Conservation (phyloP, 2,113 vertebrate genomes). For the Heterochromis multidens region DNA sequence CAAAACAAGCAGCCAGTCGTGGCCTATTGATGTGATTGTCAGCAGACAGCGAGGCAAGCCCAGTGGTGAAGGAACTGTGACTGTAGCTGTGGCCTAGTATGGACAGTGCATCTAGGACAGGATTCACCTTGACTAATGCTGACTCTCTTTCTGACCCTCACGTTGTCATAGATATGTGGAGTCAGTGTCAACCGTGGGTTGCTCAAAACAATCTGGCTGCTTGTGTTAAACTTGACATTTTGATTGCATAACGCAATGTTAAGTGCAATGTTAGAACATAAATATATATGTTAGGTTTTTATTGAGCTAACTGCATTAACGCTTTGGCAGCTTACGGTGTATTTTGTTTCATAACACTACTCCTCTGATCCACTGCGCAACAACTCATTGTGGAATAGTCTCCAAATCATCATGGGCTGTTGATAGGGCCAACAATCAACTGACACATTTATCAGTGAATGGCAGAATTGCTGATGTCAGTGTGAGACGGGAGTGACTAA, state of each 20-base stretch:
- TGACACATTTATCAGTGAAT: slow-evolving; percentile 60
- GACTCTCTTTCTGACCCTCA: not conserved
- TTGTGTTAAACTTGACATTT: not conserved
- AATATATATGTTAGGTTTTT: not conserved
- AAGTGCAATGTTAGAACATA: not conserved
- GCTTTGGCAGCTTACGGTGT: not conserved
- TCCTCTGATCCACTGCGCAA: not conserved
- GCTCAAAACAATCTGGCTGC: not conserved
- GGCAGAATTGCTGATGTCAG: slow-evolving; percentile 66
- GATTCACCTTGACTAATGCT: slow-evolving; percentile 41
- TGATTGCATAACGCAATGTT: not conserved
- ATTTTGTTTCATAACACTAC: slow-evolving; percentile 2
- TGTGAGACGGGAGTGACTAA: slow-evolving; percentile 51
- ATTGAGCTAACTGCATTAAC: slow-evolving; percentile 5
- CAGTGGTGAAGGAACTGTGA: slow-evolving; percentile 44
- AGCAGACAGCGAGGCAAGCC: slow-evolving; percentile 49
- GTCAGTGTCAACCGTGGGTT: not conserved
- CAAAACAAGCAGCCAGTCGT: slow-evolving; percentile 77
- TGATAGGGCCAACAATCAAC: slow-evolving; percentile 52
- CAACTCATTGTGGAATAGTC: slow-evolving; percentile 15
- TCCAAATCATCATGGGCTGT: slow-evolving; percentile 38
- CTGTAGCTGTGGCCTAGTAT: slow-evolving; percentile 6
- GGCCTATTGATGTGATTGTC: slow-evolving; percentile 72
- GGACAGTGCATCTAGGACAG: slow-evolving; percentile 23
- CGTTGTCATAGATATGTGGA: not conserved